Evolutionary conservation across 2,797 vertebrate species (phyloP).

Genomic region (Melanotaenia trifasciata): DNA sequence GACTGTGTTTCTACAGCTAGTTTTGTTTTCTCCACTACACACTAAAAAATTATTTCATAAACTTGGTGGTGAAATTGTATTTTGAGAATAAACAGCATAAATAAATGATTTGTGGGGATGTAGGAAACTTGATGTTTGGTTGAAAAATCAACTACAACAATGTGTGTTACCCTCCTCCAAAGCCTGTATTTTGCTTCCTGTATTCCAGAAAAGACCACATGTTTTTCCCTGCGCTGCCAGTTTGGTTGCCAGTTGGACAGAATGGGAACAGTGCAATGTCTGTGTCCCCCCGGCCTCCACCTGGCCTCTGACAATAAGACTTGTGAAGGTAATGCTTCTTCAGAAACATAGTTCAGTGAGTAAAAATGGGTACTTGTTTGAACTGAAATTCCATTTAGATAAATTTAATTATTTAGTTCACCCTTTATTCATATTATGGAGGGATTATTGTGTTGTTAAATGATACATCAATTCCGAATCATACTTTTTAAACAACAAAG

Average conservation of each 20-base stretch:
- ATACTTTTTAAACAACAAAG: neutral
- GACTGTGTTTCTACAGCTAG: too few species aligned
- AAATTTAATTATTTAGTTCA: neutral
- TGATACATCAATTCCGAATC: neutral
- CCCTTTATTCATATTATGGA: neutral
- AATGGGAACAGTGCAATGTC: slow-evolving; percentile 61
- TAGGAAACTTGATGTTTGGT: slow-evolving; percentile 11
- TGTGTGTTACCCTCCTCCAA: slow-evolving; percentile 33
- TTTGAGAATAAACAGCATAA: slow-evolving; percentile 23
- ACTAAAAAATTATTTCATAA: too few species aligned
- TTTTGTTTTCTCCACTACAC: too few species aligned
- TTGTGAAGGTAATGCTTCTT: slow-evolving; percentile 76
- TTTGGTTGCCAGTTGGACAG: slow-evolving; percentile 78
- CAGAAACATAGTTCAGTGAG: slow-evolving; percentile 20
- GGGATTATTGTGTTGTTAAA: neutral
- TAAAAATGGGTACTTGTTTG: neutral
- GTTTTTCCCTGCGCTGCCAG: slow-evolving; percentile 75
- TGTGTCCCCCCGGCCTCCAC: slow-evolving; percentile 79
- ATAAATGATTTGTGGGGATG: slow-evolving; percentile 13
- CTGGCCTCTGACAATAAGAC: slow-evolving; percentile 79
- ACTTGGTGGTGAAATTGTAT: too few species aligned
- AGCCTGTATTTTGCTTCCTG: slow-evolving; percentile 56
- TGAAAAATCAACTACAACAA: slow-evolving; percentile 3
- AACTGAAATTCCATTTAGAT: neutral
- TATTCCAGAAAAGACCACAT: slow-evolving; percentile 73